phyloP scores from a whole-genome alignment of 2,113 vertebrate genomes.

The Paracanthobrama guichenoti region DNA sequence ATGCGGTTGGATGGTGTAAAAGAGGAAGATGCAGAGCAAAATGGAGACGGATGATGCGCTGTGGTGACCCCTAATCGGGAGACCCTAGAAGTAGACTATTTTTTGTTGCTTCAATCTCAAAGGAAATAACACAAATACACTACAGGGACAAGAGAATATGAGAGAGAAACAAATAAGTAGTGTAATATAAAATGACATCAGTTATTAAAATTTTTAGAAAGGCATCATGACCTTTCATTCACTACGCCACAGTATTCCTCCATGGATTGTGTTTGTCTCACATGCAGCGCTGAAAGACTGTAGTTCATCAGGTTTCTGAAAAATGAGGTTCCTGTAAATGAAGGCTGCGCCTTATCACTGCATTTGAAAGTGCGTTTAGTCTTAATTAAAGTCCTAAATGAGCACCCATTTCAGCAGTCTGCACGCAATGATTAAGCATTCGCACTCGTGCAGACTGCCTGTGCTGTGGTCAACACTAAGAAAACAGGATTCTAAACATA shows the following conservation, averaged over 20 bases:
- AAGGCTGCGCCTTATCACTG: not conserved
- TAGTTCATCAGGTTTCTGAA: not conserved
- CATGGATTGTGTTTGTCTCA: not conserved
- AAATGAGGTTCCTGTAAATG: not conserved
- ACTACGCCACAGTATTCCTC: not conserved
- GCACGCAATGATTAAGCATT: not conserved
- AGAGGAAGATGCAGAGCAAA: not conserved
- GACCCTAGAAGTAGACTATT: not conserved
- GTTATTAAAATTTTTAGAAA: not conserved
- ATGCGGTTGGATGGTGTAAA: not conserved
- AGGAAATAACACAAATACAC: not conserved
- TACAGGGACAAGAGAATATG: not conserved
- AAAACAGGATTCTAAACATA: not conserved
- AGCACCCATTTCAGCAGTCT: not conserved
- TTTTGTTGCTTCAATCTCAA: not conserved
- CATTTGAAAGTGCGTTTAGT: not conserved
- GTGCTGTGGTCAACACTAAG: no score
- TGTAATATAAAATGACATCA: not conserved
- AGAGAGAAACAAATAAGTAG: not conserved
- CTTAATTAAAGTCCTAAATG: conserved; percentile 16
- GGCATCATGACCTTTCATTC: conserved; percentile 4
- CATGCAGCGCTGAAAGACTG: not conserved
- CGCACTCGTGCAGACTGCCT: not conserved
- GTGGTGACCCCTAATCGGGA: not conserved
- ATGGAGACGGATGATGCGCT: not conserved